phyloP scores from a whole-genome alignment of 2,888 invertebrate genomes.

The Galerucella calmariensis region DNA sequence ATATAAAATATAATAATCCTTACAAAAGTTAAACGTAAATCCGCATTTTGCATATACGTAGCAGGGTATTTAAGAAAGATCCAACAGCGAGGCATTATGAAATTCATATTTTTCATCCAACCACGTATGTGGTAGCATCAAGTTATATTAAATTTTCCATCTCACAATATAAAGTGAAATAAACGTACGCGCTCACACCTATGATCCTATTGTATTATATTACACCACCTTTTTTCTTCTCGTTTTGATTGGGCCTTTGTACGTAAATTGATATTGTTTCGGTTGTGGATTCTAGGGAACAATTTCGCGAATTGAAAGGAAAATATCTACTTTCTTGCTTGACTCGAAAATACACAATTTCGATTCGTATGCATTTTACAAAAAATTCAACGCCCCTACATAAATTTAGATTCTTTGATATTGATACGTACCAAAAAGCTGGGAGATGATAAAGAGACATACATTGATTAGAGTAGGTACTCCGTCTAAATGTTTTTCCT shows the following conservation, averaged over 20 bases:
- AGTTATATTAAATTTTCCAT: slow-evolving; percentile 36
- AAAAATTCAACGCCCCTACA: too few species aligned
- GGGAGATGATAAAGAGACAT: too few species aligned
- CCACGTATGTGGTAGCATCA: slow-evolving; percentile 25
- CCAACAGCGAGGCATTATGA: slow-evolving; percentile 25
- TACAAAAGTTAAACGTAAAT: neutral
- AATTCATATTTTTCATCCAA: slow-evolving; percentile 22
- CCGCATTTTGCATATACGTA: neutral
- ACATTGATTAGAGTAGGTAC: too few species aligned
- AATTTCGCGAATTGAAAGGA: slow-evolving; percentile 49
- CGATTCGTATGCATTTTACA: neutral
- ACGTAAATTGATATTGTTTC: slow-evolving; percentile 53
- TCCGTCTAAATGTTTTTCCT: too few species aligned
- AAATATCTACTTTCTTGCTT: slow-evolving; percentile 37
- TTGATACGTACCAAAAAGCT: too few species aligned
- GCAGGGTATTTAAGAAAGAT: slow-evolving; percentile 18
- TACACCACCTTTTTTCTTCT: slow-evolving; percentile 43
- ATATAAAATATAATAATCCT: slow-evolving; percentile 1
- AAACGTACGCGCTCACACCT: slow-evolving; percentile 45
- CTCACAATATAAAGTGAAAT: slow-evolving; percentile 37
- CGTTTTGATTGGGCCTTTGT: slow-evolving; percentile 48
- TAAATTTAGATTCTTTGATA: too few species aligned
- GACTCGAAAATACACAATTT: neutral
- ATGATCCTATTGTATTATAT: slow-evolving; percentile 44
- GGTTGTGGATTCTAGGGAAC: slow-evolving; percentile 40